Conservation (phyloP, 2,113 vertebrate species). For the Atrichornis clamosus region DNA sequence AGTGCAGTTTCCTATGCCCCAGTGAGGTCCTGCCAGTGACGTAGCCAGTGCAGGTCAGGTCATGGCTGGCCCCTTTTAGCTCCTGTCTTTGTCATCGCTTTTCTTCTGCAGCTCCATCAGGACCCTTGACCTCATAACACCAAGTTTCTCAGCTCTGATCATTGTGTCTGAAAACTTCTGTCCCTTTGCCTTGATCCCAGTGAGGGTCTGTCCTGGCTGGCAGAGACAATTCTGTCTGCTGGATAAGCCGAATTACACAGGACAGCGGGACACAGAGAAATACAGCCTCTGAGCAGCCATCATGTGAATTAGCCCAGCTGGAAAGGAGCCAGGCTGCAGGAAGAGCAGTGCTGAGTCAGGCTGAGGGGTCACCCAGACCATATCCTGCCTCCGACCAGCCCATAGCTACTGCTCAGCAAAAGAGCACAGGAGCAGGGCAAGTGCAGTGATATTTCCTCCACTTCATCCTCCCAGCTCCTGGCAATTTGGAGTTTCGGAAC, state of each 20-base stretch:
- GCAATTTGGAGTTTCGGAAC: background rate
- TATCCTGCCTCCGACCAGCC: constrained; percentile 37
- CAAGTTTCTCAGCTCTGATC: background rate
- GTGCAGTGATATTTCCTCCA: background rate
- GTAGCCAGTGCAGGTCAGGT: background rate
- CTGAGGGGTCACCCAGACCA: background rate
- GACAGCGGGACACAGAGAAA: background rate
- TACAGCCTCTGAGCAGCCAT: background rate
- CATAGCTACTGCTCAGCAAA: background rate
- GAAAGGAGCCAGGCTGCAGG: constrained; percentile 30
- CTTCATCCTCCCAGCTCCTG: constrained; percentile 18
- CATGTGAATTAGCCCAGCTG: background rate
- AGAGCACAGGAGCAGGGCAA: constrained; percentile 8
- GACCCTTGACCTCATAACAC: background rate
- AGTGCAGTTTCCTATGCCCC: accelerated
- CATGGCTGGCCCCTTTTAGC: background rate
- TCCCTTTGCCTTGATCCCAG: background rate
- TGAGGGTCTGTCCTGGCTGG: background rate
- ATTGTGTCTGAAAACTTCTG: background rate
- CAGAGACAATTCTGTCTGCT: background rate
- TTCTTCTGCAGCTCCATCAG: background rate
- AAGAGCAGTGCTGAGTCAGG: constrained; percentile 57
- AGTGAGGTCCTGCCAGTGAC: background rate
- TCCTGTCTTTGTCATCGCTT: background rate
- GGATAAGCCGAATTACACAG: background rate